These are phyloP conservation scores for Scelioninae gen. 2 DNA, from an alignment of 2,888 invertebrate genomes.

Conservation along the genomic window DNA sequence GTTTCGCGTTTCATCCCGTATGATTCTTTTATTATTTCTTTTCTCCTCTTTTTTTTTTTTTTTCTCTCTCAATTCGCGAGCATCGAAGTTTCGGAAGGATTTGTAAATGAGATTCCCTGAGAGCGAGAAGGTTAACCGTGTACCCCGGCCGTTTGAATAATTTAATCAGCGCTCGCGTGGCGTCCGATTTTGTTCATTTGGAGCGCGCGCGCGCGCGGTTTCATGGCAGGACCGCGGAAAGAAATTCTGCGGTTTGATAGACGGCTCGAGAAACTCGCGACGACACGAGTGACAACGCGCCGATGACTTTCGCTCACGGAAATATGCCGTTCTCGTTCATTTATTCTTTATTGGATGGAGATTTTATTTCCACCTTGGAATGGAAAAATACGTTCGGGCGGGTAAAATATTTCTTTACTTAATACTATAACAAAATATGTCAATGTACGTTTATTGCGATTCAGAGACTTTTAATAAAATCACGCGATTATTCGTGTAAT, in stretches of 20 bases:
- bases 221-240: conserved; percentile 63
- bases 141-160: conserved; percentile 57
- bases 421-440: too few relatives aligned
- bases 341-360: too few relatives aligned
- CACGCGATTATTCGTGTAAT: too few relatives aligned
- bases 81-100: conserved; percentile 49
- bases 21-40: not conserved
- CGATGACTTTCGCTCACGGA: conserved; percentile 63
- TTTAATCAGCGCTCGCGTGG: conserved; percentile 52
- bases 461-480: too few relatives aligned
- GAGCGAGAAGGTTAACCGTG: conserved; percentile 45
- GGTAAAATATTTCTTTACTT: too few relatives aligned
- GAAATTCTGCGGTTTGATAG: conserved; percentile 66
- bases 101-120: conserved; percentile 44
- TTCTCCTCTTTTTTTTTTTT: conserved; percentile 13
- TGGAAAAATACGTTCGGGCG: too few relatives aligned
- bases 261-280: conserved; percentile 65
- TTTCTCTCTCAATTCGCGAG: conserved; percentile 17
- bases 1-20: conserved; percentile 9
- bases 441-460: too few relatives aligned
- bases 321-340: not conserved
- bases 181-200: conserved; percentile 57
- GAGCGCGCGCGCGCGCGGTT: conserved; percentile 56
- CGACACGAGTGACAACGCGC: conserved; percentile 23
- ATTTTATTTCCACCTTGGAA: too few relatives aligned